Percentiles rank a stretch among this genome's conserved stretches.
Evolutionary conservation across 2,888 invertebrate species (phyloP).

Genomic region (Acrocyrtus sp.): DNA sequence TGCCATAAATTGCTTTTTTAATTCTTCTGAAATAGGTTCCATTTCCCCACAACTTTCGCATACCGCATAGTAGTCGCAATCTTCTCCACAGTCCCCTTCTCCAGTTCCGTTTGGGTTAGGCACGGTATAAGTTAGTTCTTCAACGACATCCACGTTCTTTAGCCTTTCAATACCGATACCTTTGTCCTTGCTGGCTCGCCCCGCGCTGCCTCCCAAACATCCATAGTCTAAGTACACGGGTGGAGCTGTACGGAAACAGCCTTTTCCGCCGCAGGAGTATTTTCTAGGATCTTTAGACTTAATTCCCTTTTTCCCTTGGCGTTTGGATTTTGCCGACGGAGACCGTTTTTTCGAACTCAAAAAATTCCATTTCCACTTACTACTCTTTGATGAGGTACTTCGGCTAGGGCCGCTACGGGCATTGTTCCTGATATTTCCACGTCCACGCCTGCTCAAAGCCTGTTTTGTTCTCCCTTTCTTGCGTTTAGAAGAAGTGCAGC

Average conservation of each 20-base stretch:
- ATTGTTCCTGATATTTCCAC: not conserved
- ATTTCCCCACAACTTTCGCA: conserved; percentile 57
- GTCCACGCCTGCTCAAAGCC: too few species aligned
- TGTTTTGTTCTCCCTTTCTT: not conserved
- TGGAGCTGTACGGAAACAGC: conserved; percentile 22
- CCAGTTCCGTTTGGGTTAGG: conserved; percentile 24
- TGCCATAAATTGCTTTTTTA: conserved; percentile 4
- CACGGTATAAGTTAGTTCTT: conserved; percentile 56
- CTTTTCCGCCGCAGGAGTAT: conserved; percentile 10
- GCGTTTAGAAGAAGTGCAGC: not conserved
- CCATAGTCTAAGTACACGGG: conserved; percentile 52
- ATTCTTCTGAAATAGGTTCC: conserved; percentile 35
- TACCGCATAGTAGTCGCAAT: conserved; percentile 45
- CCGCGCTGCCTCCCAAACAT: not conserved
- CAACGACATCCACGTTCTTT: conserved; percentile 61
- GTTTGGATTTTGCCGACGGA: not conserved
- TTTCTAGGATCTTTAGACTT: too few species aligned
- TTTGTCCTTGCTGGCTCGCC: conserved; percentile 6
- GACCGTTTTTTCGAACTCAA: not conserved
- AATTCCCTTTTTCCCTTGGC: conserved; percentile 4
- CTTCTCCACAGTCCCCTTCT: conserved; percentile 28
- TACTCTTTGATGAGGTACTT: not conserved
- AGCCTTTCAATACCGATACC: conserved; percentile 49
- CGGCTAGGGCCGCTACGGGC: not conserved
- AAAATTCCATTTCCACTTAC: not conserved